A percentile compares a stretch with the other conserved stretches of the same genome.
These are phyloP conservation scores for Drosophila kurseongensis DNA, from an alignment of 1,140 invertebrate genomes.

Conservation along the genomic window DNA sequence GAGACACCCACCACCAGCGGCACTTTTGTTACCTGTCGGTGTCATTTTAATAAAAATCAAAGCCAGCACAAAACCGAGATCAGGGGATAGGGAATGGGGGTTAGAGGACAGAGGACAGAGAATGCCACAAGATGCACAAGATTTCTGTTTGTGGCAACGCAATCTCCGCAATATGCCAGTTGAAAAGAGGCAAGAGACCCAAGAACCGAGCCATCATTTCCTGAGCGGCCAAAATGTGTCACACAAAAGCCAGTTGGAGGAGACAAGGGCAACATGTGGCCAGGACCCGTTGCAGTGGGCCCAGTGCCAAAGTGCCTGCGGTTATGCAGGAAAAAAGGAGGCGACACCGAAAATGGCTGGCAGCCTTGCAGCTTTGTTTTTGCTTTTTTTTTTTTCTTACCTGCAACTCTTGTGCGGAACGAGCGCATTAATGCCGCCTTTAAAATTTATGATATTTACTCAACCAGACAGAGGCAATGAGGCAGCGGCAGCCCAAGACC, in stretches of 20 bases:
- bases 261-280: slow-evolving; percentile 74
- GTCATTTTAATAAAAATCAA: slow-evolving; percentile 41
- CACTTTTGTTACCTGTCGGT: slow-evolving; percentile 18
- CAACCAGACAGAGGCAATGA: slow-evolving; percentile 48
- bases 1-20: not conserved
- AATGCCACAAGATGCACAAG: slow-evolving; percentile 22
- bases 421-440: slow-evolving; percentile 72
- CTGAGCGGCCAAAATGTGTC: slow-evolving; percentile 62
- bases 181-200: slow-evolving; percentile 10
- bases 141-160: slow-evolving; percentile 43
- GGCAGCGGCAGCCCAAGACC: not conserved
- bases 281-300: slow-evolving; percentile 25
- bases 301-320: slow-evolving; percentile 76
- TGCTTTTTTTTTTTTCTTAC: not conserved
- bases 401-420: slow-evolving; percentile 39
- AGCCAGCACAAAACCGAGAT: slow-evolving; percentile 13
- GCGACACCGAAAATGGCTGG: slow-evolving; percentile 20
- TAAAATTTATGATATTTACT: slow-evolving; percentile 83
- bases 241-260: slow-evolving; percentile 51
- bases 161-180: slow-evolving; percentile 66
- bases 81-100: no score
- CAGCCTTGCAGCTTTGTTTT: slow-evolving; percentile 12
- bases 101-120: not conserved
- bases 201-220: slow-evolving; percentile 48
- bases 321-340: slow-evolving; percentile 53